phyloP scores from a whole-genome alignment of 2,888 invertebrate genomes.

The Tetrapedia diversipes region DNA sequence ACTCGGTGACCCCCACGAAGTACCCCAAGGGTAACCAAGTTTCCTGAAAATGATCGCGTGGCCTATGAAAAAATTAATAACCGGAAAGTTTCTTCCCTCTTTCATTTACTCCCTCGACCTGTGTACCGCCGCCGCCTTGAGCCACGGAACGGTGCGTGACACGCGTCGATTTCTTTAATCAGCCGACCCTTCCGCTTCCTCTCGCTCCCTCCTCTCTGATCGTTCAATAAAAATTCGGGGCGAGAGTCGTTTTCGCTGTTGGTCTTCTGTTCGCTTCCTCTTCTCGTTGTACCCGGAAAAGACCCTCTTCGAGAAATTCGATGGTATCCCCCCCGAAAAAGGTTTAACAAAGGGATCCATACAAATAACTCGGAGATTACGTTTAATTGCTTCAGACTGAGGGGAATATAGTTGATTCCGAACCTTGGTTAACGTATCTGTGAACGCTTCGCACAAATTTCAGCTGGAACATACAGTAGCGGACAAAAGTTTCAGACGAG shows the following conservation, averaged over 20 bases:
- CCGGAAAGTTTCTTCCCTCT: slow-evolving; percentile 56
- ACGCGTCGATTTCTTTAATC: slow-evolving; percentile 56
- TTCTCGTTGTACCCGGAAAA: background rate
- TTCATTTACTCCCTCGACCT: slow-evolving; percentile 5
- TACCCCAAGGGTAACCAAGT: slow-evolving; percentile 34
- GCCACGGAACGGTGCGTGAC: slow-evolving; percentile 50
- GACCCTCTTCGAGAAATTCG: slow-evolving; percentile 7
- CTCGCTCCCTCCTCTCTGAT: slow-evolving; percentile 10
- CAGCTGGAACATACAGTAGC: too few species aligned
- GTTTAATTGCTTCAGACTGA: slow-evolving; percentile 17
- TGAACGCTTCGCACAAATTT: too few species aligned
- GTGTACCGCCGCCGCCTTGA: slow-evolving; percentile 16
- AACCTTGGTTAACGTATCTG: too few species aligned
- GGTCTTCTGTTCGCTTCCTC: slow-evolving; percentile 25
- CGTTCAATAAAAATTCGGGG: slow-evolving; percentile 33
- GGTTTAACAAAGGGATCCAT: slow-evolving; percentile 24
- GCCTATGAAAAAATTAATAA: slow-evolving; percentile 63
- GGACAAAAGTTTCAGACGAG: too few species aligned
- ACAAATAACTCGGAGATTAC: slow-evolving; percentile 34
- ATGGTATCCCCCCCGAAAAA: slow-evolving; percentile 16
- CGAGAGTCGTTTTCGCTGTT: slow-evolving; percentile 48
- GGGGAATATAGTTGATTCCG: background rate
- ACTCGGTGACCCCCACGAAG: background rate
- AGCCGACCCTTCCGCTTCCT: slow-evolving; percentile 24
- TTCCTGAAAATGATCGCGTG: slow-evolving; percentile 44